Conservation (phyloP, 2,797 vertebrate genomes). For the Sebastes minor region DNA sequence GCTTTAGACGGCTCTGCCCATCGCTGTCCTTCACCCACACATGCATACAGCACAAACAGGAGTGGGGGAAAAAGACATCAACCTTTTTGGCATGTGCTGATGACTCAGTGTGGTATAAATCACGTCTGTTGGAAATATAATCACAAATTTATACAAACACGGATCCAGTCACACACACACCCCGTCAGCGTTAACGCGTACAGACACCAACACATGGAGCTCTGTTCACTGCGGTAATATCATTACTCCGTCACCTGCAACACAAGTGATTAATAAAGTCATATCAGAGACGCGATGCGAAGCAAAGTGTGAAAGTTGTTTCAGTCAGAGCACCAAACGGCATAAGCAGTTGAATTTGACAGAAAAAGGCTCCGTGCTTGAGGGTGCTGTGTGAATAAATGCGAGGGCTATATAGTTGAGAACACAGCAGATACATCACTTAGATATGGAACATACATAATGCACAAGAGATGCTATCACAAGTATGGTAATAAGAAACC, state of each 20-base stretch:
- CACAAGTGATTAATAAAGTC: conserved; percentile 38
- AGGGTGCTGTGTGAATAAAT: not conserved
- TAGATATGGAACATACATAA: conserved; percentile 11
- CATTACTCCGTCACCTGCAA: conserved; percentile 19
- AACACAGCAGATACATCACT: conserved; percentile 1
- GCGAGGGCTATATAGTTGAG: not conserved
- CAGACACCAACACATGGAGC: not conserved
- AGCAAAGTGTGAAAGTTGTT: not conserved
- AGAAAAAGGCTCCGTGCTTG: not conserved
- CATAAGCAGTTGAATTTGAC: not conserved
- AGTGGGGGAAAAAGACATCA: not conserved
- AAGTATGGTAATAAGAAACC: not conserved
- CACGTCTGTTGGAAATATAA: conserved; percentile 47
- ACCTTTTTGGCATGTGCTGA: conserved; percentile 21
- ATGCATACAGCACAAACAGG: conserved; percentile 1
- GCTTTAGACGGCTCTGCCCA: conserved; percentile 3
- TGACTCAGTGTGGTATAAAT: conserved; percentile 50
- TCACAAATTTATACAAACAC: conserved; percentile 42
- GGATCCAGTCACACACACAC: conserved; percentile 10
- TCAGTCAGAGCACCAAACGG: not conserved
- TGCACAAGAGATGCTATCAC: not conserved
- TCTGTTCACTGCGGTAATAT: not conserved
- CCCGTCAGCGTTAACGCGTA: conserved; percentile 8
- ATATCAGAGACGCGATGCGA: conserved; percentile 7
- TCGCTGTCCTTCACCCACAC: conserved; percentile 15